A percentile compares a stretch with the other conserved stretches of the same genome.
These are phyloP conservation scores for Myiozetetes cayanensis DNA, from an alignment of 2,113 vertebrate genomes.

Conservation along the genomic window DNA sequence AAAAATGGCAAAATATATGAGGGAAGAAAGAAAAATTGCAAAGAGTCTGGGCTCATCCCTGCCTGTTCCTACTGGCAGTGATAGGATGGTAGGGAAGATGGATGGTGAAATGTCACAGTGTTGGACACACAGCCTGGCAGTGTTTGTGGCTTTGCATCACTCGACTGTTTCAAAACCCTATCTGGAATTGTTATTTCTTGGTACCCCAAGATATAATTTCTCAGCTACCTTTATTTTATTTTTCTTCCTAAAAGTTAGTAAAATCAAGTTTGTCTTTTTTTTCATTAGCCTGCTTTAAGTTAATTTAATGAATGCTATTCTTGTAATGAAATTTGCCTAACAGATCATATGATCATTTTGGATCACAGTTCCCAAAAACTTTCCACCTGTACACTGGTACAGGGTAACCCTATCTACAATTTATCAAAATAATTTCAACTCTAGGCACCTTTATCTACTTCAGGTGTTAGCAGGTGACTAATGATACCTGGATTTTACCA, in stretches of 20 bases:
- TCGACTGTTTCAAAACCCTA: rapidly evolving
- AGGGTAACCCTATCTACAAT: not conserved
- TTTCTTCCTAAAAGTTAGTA: not conserved
- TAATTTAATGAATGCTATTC: not conserved
- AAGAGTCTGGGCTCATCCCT: not conserved
- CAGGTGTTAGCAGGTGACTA: not conserved
- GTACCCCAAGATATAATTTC: not conserved
- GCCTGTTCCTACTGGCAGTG: rapidly evolving
- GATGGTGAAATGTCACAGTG: not conserved
- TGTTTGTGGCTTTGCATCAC: not conserved
- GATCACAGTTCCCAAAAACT: not conserved
- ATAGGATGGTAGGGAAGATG: not conserved
- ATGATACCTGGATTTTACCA: not conserved
- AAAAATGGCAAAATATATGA: not conserved
- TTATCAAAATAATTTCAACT: not conserved
- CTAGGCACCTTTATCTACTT: not conserved
- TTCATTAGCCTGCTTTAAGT: not conserved
- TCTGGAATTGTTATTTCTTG: not conserved
- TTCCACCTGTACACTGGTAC: not conserved
- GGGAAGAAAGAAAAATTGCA: not conserved
- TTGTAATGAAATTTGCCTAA: not conserved
- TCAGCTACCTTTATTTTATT: not conserved
- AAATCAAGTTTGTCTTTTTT: not conserved
- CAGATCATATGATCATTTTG: not conserved
- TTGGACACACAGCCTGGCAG: not conserved